Evolutionary conservation across 2,797 vertebrate species (phyloP).

Genomic region (Odontamblyopus rebecca): DNA sequence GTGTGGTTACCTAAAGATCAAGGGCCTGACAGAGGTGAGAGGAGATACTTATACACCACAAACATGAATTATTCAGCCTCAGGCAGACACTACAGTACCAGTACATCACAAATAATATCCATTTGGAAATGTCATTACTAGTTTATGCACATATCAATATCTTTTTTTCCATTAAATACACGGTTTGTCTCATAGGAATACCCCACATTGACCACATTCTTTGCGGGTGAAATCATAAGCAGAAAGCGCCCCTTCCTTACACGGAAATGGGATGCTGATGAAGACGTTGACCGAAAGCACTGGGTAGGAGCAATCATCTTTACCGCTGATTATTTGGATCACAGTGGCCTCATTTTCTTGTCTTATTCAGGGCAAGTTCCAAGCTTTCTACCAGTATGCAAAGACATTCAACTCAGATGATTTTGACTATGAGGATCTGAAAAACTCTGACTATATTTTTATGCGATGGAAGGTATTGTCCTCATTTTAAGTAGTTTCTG

Average conservation of each 20-base stretch:
- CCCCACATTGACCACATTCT: conserved; percentile 96
- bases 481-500: background rate
- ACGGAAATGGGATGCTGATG: conserved; percentile 97
- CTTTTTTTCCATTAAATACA: background rate
- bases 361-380: conserved; percentile 89
- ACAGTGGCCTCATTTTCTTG: background rate
- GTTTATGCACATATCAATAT: background rate
- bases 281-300: conserved; percentile 97
- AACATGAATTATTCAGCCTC: conserved; percentile 8
- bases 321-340: background rate
- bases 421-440: conserved; percentile 94
- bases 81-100: background rate
- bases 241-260: conserved; percentile 95
- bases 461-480: conserved; percentile 96
- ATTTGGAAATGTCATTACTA: background rate
- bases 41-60: background rate
- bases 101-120: background rate
- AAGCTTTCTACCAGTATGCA: conserved; percentile 96
- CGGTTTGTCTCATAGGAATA: conserved; percentile 80
- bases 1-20: conserved; percentile 98
- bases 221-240: conserved; percentile 98
- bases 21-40: conserved; percentile 98
- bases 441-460: conserved; percentile 95
- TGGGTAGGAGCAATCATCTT: conserved; percentile 80
- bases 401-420: conserved; percentile 98